Conservation (phyloP, 2,888 invertebrate species). For the Crossocerus cetratus region DNA sequence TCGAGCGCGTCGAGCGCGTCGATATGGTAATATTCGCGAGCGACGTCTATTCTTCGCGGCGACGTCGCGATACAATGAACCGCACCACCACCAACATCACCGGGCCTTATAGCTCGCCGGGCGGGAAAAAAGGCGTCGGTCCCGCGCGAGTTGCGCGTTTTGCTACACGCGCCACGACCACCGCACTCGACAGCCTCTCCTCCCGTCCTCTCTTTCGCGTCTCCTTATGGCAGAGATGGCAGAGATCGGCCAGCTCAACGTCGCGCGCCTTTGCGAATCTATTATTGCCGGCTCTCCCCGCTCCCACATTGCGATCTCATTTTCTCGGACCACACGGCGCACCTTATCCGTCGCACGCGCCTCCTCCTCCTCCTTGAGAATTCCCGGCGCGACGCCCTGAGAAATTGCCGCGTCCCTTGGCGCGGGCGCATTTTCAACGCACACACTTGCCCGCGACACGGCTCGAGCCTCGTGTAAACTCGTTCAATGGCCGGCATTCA, state of each 20-base stretch:
- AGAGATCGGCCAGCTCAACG: background rate
- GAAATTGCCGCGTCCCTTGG: background rate
- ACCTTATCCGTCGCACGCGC: background rate
- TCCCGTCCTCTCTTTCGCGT: background rate
- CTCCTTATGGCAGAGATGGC: background rate
- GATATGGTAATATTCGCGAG: conserved; percentile 8
- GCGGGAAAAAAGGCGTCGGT: background rate
- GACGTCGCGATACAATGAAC: conserved; percentile 3
- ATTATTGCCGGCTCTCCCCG: background rate
- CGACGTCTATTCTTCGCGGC: background rate
- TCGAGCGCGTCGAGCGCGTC: too few species aligned
- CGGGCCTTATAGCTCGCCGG: background rate
- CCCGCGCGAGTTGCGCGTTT: background rate
- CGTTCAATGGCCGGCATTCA: too few species aligned
- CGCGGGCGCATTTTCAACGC: background rate
- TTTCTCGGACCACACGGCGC: background rate
- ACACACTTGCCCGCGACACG: background rate
- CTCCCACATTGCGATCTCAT: background rate
- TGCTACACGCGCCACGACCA: background rate
- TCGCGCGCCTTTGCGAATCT: background rate
- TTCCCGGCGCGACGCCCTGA: background rate
- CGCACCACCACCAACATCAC: too few species aligned
- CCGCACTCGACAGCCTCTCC: background rate
- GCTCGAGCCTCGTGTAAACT: too few species aligned
- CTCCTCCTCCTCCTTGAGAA: background rate